phyloP scores from a whole-genome alignment of 2,888 invertebrate genomes.

The Orthosia gothica region DNA sequence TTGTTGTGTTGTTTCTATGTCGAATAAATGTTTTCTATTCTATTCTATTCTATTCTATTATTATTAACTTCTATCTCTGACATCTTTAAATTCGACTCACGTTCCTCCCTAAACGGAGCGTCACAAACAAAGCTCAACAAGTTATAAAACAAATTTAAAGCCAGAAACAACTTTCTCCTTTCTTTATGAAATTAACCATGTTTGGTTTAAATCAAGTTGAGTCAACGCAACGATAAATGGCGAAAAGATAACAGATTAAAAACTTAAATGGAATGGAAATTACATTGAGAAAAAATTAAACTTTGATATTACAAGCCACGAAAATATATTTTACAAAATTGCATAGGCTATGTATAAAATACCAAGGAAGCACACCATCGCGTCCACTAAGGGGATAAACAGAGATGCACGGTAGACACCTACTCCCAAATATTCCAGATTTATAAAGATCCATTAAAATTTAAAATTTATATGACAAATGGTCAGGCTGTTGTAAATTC shows the following conservation, averaged over 20 bases:
- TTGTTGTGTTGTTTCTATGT: no score
- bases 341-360: not conserved
- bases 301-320: not conserved
- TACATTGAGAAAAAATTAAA: not conserved
- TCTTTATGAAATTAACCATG: conserved; percentile 11
- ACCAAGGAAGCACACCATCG: no score
- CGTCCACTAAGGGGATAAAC: not conserved
- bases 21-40: no score
- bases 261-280: conserved; percentile 36
- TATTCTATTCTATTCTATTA: no score
- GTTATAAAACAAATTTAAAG: conserved; percentile 13
- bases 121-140: conserved; percentile 22
- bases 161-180: conserved; percentile 19
- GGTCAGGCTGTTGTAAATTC: no score
- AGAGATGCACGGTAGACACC: no score
- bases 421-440: no score
- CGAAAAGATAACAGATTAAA: conserved; percentile 18
- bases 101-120: not conserved
- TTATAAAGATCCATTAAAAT: no score
- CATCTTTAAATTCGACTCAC: not conserved
- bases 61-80: not conserved
- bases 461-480: no score
- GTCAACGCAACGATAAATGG: not conserved
- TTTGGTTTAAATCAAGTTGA: conserved; percentile 16
- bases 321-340: not conserved